Conservation (phyloP, 2,797 vertebrate species). For the Amazona ochrocephala region DNA sequence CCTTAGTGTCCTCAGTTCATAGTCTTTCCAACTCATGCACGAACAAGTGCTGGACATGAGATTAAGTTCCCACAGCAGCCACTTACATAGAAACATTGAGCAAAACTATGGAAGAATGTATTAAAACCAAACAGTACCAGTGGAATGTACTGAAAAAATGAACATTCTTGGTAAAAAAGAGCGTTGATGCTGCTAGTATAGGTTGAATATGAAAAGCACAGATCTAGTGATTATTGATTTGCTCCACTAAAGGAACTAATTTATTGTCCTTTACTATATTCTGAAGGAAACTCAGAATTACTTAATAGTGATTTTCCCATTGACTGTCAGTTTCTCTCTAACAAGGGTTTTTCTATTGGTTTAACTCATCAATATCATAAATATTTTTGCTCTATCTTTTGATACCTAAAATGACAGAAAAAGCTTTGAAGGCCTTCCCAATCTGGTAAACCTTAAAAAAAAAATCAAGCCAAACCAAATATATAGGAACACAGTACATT, state of each 20-base stretch:
- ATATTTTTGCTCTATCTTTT: not conserved
- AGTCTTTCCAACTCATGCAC: not conserved
- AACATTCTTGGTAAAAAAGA: not conserved
- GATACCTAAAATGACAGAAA: not conserved
- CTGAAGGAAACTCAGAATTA: not conserved
- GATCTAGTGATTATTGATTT: not conserved
- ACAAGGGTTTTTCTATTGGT: not conserved
- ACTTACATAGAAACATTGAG: not conserved
- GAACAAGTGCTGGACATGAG: not conserved
- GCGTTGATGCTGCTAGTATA: not conserved
- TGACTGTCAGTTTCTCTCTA: not conserved
- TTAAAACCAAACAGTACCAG: not conserved
- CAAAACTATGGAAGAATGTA: not conserved
- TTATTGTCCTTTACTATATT: not conserved
- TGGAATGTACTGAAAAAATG: not conserved
- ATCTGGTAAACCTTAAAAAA: not conserved
- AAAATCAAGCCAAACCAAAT: accelerated
- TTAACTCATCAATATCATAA: not conserved
- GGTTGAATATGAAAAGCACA: not conserved
- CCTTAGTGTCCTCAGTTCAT: not conserved
- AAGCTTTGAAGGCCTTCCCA: not conserved
- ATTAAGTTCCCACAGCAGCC: not conserved
- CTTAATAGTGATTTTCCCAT: not conserved
- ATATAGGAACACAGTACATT: not conserved
- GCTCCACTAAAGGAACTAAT: not conserved